Base-by-base conservation (phyloP, 2,797 vertebrate species). In the Staurois parvus region DNA sequence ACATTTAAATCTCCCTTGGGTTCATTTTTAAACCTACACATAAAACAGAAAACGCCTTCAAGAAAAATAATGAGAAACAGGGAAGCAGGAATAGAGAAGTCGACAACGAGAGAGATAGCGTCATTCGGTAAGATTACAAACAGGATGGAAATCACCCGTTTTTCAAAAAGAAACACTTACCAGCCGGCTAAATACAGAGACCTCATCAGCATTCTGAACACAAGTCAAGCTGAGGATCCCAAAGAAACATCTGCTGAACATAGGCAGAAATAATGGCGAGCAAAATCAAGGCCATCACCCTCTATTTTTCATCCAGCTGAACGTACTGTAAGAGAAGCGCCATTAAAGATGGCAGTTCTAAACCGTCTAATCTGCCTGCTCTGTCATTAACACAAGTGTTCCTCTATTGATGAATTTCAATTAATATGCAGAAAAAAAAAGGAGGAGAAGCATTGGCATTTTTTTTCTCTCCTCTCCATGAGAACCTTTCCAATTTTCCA, bases 221-320 rank as follows among this genome's bases (percentile, higher is more conserved):
- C 89, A 93, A 93, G 92, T 90, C 91, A 91, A 89, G 86, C 88
- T 91, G 89, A 91, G 92, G 89, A 92, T 86, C 88, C 88, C 88
- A 91, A 91, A 87, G 85, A 92, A 93, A 91, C 90, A 94, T 91
- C 91, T 93, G 91, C 89, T 88, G 89, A 89, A 92, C 85, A 72
- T 88, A 91, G 91, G 90, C 79, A 89, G 92, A 88, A 93, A 91
- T 66, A 93, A 91, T 89, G 91, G 90, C 77, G 91, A 93, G 92
- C 90, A 92, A 88, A 93, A 88, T 34, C 0, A 30, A 87, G 84
- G 29, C 90, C 88, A 88, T 87, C 87, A 89, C 84, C 86, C 82
- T 6, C 89, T 88, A 74, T 87, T 91, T 89, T 89, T 89, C 82
- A 91, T 87, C 88, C 88, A 87, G 76, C 88, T 90, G 85, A 73